phyloP scores from a whole-genome alignment of 2,113 vertebrate genomes.

The Hippocampus barbouri region DNA sequence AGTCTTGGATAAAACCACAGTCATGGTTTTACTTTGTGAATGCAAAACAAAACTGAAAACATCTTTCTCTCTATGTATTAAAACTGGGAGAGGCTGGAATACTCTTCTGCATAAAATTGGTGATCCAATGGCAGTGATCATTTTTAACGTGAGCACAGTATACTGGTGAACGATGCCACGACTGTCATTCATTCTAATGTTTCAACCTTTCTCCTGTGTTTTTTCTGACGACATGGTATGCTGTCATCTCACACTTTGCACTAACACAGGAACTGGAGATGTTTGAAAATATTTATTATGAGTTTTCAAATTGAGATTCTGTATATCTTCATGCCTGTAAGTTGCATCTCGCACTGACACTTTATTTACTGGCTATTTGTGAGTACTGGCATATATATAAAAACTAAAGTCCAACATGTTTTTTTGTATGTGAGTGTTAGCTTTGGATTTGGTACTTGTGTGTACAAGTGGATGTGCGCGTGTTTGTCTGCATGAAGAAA shows the following conservation, averaged over 20 bases:
- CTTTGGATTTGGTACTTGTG: conserved; percentile 18
- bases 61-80: conserved; percentile 55
- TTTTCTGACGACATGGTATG: conserved; percentile 40
- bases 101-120: conserved; percentile 45
- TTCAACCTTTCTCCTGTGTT: conserved; percentile 3
- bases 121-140: conserved; percentile 9
- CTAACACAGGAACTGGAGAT: conserved; percentile 37
- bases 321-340: conserved; percentile 16
- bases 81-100: conserved; percentile 36
- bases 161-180: conserved; percentile 15
- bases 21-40: conserved; percentile 55
- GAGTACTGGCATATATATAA: conserved; percentile 20
- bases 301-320: not conserved
- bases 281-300: conserved; percentile 2
- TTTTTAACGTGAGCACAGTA: conserved; percentile 12
- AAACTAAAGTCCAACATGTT: not conserved
- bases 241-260: conserved; percentile 44
- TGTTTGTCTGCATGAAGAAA: conserved; percentile 24
- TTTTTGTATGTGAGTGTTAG: conserved; percentile 14
- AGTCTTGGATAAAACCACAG: conserved; percentile 56
- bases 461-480: not conserved
- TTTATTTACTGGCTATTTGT: conserved; percentile 52
- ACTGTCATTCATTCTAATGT: conserved; percentile 18
- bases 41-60: not conserved
- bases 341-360: conserved; percentile 64